These are phyloP conservation scores for Ceratina japonica DNA, from an alignment of 1,140 invertebrate genomes.

Conservation along the genomic window DNA sequence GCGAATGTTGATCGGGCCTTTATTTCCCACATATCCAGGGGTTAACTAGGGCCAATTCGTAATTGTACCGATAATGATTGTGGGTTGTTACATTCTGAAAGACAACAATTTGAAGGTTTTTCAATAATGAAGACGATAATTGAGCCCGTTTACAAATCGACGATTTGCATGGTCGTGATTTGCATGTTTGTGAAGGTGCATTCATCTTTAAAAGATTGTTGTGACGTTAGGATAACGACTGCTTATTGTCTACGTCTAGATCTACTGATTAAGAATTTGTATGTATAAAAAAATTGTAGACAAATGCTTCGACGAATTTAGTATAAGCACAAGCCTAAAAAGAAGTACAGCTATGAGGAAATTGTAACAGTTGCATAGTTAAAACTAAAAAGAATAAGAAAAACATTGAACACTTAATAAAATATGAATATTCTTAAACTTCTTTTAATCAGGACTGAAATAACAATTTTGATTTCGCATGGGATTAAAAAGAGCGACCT, in stretches of 20 bases:
- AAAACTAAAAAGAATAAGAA: no score
- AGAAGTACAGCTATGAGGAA: no score
- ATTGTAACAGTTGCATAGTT: no score
- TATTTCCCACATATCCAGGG: conserved; percentile 43
- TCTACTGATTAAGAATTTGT: no score
- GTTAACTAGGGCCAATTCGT: conserved; percentile 66
- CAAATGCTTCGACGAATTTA: no score
- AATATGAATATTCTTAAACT: not conserved
- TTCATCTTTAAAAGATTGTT: not conserved
- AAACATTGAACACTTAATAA: no score
- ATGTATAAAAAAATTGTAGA: no score
- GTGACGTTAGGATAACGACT: not conserved
- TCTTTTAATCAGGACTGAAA: no score
- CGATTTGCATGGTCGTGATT: conserved; percentile 26
- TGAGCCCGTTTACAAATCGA: conserved; percentile 29
- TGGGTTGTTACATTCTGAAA: conserved; percentile 43
- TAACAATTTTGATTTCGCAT: not conserved
- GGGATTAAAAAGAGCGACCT: conserved; percentile 20
- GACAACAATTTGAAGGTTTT: conserved; percentile 52
- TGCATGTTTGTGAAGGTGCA: not conserved
- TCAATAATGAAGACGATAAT: conserved; percentile 30
- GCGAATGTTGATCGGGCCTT: conserved; percentile 9
- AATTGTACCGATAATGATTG: conserved; percentile 45
- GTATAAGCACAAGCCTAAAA: no score
- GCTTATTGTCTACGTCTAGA: no score